phyloP scores from a whole-genome alignment of 1,140 invertebrate species.

The Watersipora subatra region DNA sequence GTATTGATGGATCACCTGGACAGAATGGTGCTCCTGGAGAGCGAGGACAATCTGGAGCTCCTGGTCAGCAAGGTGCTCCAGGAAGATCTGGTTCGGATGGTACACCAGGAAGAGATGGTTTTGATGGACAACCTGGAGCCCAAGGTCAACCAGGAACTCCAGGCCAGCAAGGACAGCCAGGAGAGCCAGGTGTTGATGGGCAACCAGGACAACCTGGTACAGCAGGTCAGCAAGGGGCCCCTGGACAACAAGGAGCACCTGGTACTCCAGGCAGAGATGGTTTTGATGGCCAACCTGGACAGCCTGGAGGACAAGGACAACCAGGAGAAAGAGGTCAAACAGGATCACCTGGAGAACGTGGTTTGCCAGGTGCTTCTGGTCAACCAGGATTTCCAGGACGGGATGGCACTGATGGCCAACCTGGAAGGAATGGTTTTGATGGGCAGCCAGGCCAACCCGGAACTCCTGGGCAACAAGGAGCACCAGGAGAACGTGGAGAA shows the following conservation, averaged over 20 bases:
- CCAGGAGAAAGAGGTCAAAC: slow-evolving; percentile 19
- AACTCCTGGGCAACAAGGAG: slow-evolving; percentile 19
- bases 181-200: background rate
- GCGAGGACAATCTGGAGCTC: background rate
- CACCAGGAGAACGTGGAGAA: slow-evolving; percentile 15
- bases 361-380: slow-evolving; percentile 20
- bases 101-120: slow-evolving; percentile 55
- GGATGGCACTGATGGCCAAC: slow-evolving; percentile 19
- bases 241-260: slow-evolving; percentile 16
- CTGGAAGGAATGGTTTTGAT: slow-evolving; percentile 17
- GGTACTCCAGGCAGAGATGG: slow-evolving; percentile 57
- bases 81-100: slow-evolving; percentile 26
- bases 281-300: slow-evolving; percentile 39
- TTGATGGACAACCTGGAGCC: slow-evolving; percentile 41
- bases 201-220: background rate
- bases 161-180: slow-evolving; percentile 49
- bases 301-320: slow-evolving; percentile 19
- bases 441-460: slow-evolving; percentile 22
- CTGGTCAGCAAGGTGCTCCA: slow-evolving; percentile 3
- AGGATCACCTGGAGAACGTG: slow-evolving; percentile 19
- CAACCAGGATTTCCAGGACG: slow-evolving; percentile 14
- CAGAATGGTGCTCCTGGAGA: background rate
- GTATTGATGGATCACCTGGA: background rate
- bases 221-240: slow-evolving; percentile 13
- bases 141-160: slow-evolving; percentile 21